Base-by-base conservation (phyloP, 2,888 invertebrate genomes). In the Dyspetes luteomarginatus region DNA sequence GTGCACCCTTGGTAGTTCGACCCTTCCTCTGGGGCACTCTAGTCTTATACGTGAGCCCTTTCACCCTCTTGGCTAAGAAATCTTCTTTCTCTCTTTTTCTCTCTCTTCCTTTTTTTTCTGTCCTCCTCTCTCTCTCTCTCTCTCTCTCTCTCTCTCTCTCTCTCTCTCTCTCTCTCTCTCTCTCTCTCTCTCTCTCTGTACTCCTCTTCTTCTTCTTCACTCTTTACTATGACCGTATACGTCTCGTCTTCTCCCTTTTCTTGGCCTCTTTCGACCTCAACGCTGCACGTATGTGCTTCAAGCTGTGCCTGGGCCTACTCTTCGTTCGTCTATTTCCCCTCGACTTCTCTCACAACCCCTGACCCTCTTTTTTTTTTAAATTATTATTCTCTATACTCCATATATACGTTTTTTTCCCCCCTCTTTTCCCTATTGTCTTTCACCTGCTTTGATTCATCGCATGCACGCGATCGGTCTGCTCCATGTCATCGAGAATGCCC, bases 401-500 rank as follows among this genome's bases (percentile, higher is more conserved):
- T 26, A 19, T 36, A 7, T 69, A 28, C 30, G 3, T 75, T 58
- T 75, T 68, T 68, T 22, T 43, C 41, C 24, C 52, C 62, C 58
- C 62, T 55, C 50, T 62, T 58, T 45, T 58, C 65, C 30, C 81
- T 48, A 83, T 84, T 83, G 84, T 85, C 82, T 83, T 64, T 52
- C 64, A 65, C 41, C 50, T 65, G 71, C 82, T 85, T 83, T 81
- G 82, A 82, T 83, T 83, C 82, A 71, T 69, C 78, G 56, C 58
- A 69, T 43, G 77, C 48, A 73, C 69, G 52, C 24, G 64, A 72
- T 78, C 75, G 28, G 58, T 82, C 36, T 17, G 26, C 36, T 36
- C 67, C 28, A n/a, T 12, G 83, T 85, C 85, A 87, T 88, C 86
- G 87, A 86, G 86, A 85, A 52, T 83, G 82, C 82, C 83, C 75